Conservation (phyloP, 2,113 vertebrate species). For the Alaudala cheleensis region DNA sequence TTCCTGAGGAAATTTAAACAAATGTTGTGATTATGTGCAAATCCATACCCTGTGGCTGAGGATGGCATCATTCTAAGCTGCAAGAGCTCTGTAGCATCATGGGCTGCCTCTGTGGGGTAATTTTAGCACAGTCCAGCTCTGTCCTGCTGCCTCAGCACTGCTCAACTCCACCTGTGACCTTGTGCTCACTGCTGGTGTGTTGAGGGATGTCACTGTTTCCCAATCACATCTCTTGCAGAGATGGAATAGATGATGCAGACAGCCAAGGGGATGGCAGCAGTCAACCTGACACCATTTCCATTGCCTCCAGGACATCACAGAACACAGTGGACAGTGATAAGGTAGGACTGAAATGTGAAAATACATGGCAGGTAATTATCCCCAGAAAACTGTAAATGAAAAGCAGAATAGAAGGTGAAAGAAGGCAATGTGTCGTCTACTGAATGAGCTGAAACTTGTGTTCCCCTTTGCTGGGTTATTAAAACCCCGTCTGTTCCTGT, state of each 20-base stretch:
- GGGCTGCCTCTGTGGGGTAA: background rate
- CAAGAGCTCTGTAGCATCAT: background rate
- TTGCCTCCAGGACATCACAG: slow-evolving; percentile 96
- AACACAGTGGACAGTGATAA: slow-evolving; percentile 98
- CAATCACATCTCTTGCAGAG: slow-evolving; percentile 75
- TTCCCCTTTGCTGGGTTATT: background rate
- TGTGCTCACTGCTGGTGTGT: background rate
- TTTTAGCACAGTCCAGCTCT: background rate
- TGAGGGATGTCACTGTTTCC: background rate
- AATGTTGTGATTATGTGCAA: slow-evolving; percentile 11
- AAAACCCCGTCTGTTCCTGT: background rate
- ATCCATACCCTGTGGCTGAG: slow-evolving; percentile 3
- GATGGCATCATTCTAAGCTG: slow-evolving; percentile 27
- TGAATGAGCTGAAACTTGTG: background rate
- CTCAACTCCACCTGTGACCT: background rate
- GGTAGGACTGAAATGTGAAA: slow-evolving; percentile 78
- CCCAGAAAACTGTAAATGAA: background rate
- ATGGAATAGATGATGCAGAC: slow-evolving; percentile 91
- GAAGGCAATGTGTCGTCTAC: background rate
- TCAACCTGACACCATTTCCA: slow-evolving; percentile 97
- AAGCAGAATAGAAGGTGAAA: background rate
- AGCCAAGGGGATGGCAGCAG: slow-evolving; percentile 97
- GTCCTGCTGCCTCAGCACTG: background rate
- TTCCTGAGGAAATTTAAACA: background rate
- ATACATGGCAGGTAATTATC: background rate